Base-by-base conservation (phyloP, 1,140 invertebrate species). In the Pomacea maculata region DNA sequence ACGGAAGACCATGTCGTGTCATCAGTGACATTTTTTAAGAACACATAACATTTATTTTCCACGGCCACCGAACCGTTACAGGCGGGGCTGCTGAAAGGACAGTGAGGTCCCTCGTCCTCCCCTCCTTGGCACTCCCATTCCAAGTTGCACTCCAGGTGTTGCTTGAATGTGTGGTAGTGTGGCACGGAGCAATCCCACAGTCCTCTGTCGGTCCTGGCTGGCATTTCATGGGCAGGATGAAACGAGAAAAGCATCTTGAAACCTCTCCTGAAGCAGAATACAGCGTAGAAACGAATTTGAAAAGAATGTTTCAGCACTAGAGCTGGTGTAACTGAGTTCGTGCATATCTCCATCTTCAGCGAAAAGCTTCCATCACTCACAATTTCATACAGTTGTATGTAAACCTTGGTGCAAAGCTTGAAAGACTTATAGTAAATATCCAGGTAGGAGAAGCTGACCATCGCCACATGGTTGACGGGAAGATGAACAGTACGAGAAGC, bases 81-180 rank as follows among this genome's bases (percentile, higher is more conserved):
- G n/a, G 57, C 61, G 7, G 52, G 45, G 29, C 25, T 75, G 74
- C 74, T 75, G 74, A 75, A 75, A 34, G 74, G 57, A 75, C 74
- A 75, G 57, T 64, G 74, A 25, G 55, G 54, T 25, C 74, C 74
- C 74, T 75, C 74, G 74, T 75, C 74, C 74, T 75, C 74, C 7
- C 74, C 74, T 10, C 74, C 57, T 34, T 75, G 54, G 25, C 74
- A 75, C 17, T 75, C 74, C 15, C 0, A 7, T 3, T 63, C 21
- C 57, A 64, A 11, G 29, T 75, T 64, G 15, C 74, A 75, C 6
- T 64, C 21, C 55, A 75, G 25, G 57, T 75, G 74, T 1, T 8
- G 74, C 19, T 75, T 64, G 17, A 63, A 75, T 12, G 25, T 34
- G 74, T 15, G 2, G 74, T 75, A 75, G 74, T 29, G 21, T 3